Base-by-base conservation (phyloP, 2,113 vertebrate species). In the Hemibagrus wyckioides region DNA sequence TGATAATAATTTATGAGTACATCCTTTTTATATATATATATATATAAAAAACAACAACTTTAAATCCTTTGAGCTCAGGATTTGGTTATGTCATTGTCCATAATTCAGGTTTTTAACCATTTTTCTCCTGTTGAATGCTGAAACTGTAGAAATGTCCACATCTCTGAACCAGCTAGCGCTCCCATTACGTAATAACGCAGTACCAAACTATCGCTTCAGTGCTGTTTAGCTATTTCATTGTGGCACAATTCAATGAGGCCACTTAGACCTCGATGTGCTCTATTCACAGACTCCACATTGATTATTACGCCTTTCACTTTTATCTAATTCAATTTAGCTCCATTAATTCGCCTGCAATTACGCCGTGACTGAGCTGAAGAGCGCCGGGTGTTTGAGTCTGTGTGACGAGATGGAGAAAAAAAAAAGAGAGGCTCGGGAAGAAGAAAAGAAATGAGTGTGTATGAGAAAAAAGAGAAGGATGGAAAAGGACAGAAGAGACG, bases 271-370 rank as follows among this genome's bases (percentile, higher is more conserved):
- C 85, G 41, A 41, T 65, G 61, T 82, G 79, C 19, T 19, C 85
- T 71, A 50, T 86, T 86, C 75, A 86, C 44, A 50, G 52, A 59
- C 36, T 82, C 56, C 33, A 69, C 30, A 56, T 36, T 21, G 33
- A 86, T 81, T 71, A 67, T 86, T 82, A 67, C 36, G 36, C 85
- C 63, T 41, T 86, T 71, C 52, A 44, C 65, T 86, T 86, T 82
- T 71, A 86, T 82, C 79, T 82, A 44, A 81, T 81, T 86, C 61
- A 86, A 71, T 86, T 86, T 86, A 44, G 39, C 52, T 44, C 67
- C 65, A 86, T 86, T 82, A 71, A 86, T 82, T 73, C 54, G 15
- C n/a, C 61, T 76, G 25, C 71, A 73, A 83, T 83, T 83, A 63
- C 36, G 10, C 36, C 30, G 41, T 65, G 67, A 57, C 83, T 6